Base-by-base conservation (phyloP, 2,797 vertebrate genomes). In the Sitta carolinensis region DNA sequence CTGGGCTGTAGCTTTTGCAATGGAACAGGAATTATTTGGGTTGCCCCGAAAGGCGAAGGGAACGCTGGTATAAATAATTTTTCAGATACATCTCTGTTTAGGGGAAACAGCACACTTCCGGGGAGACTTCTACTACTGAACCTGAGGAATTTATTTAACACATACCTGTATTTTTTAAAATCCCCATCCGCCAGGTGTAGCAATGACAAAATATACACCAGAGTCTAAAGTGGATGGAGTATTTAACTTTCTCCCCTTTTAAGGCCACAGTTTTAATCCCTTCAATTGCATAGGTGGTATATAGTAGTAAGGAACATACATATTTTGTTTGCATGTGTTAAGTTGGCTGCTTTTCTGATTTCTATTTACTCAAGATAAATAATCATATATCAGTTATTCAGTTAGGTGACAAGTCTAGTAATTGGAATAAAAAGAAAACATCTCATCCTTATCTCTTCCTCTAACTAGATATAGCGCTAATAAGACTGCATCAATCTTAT, bases 401-500 rank as follows among this genome's bases (percentile, higher is more conserved):
- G 97, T 98, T 98, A 97, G 98, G 97, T 98, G 98, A 98, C 98
- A 97, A 98, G 97, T 95, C 96, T 98, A 97, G 98, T 98, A 98
- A 98, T 98, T 98, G 98, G 98, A 98, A 98, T 98, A 98, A 98
- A 98, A 98, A 98, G 97, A 98, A 96, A 98, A 98, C 97, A 98
- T 97, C 98, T 98, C 97, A 98, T 98, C 98, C 97, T 97, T 98
- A 98, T 98, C 97, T 98, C 98, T 98, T 98, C 97, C 98, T 98
- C 98, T 98, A 99, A 98, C 98, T 98, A 99, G 98, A 98, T 98
- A 98, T 98, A 98, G 97, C 94, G 93, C 98, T 99, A 99, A 99
- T 99, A 99, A 99, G 98, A 99, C 98, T 98, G 97, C 98, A 99
- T 99, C 98, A 99, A 99, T 99, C 99, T 99, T 98, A 97, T 97